Conservation (phyloP, 1,140 invertebrate species). For the Drosophila subpulchrella region DNA sequence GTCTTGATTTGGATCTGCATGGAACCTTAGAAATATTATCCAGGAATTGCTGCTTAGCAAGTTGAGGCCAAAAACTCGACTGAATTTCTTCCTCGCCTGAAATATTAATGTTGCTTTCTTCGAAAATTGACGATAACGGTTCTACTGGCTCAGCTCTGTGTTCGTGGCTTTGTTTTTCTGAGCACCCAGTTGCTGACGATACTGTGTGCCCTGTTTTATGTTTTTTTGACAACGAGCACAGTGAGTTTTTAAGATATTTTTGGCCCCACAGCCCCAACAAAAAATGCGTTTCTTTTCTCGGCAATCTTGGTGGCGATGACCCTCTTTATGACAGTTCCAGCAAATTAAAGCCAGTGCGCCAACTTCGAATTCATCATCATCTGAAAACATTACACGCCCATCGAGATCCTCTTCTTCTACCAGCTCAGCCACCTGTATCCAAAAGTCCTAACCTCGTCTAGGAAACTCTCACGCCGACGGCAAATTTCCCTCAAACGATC, state of each 20-base stretch:
- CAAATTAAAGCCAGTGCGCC: neutral
- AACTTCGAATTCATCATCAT: neutral
- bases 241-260: neutral
- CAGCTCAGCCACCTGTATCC: neutral
- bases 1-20: too few species aligned
- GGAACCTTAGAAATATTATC: too few species aligned
- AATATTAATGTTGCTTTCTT: too few species aligned
- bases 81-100: too few species aligned
- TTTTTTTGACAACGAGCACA: neutral
- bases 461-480: too few species aligned
- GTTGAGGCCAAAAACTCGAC: too few species aligned
- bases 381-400: neutral
- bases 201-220: neutral
- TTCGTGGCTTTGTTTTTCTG: too few species aligned
- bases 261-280: neutral
- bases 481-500: too few species aligned
- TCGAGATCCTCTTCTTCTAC: neutral
- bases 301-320: neutral
- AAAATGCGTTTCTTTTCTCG: neutral
- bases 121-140: too few species aligned
- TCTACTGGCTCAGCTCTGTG: too few species aligned
- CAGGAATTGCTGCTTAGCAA: too few species aligned
- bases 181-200: too few species aligned
- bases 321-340: neutral
- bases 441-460: neutral